These are phyloP conservation scores for Drosophila mauritiana DNA, from an alignment of 1,140 invertebrate species.

Conservation along the genomic window DNA sequence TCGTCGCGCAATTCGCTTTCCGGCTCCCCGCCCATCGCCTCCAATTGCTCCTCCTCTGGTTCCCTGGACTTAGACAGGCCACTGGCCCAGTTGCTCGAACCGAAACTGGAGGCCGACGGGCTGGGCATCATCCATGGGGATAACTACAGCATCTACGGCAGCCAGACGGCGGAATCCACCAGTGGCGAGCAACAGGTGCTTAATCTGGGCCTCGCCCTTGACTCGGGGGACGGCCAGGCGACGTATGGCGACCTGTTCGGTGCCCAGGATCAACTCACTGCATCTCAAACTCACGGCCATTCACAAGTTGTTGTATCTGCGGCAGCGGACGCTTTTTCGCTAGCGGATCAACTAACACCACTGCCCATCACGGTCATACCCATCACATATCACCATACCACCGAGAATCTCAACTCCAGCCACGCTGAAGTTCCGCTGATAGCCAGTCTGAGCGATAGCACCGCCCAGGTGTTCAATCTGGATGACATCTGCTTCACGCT, in stretches of 20 bases:
- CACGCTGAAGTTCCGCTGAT: constrained; percentile 35
- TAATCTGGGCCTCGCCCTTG: constrained; percentile 66
- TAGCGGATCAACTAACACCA: constrained; percentile 20
- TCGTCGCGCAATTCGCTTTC: constrained; percentile 71
- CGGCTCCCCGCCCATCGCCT: constrained; percentile 58
- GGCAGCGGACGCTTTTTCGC: constrained; percentile 30
- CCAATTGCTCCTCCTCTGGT: constrained; percentile 46
- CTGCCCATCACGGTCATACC: constrained; percentile 54
- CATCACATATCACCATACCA: constrained; percentile 43
- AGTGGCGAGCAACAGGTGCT: constrained; percentile 81
- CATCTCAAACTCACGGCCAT: constrained; percentile 25
- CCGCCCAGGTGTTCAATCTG: constrained; percentile 58
- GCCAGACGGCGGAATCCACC: constrained; percentile 27
- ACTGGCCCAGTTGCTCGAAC: constrained; percentile 46
- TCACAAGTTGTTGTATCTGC: constrained; percentile 1
- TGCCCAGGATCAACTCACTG: constrained; percentile 17
- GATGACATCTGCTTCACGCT: constrained; percentile 79
- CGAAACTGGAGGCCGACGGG: constrained; percentile 40
- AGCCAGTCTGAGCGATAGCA: constrained; percentile 42
- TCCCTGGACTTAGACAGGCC: constrained; percentile 40
- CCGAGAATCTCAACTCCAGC: constrained; percentile 19
- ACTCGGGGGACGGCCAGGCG: constrained; percentile 38
- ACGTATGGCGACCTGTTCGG: constrained; percentile 44
- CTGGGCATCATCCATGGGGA: constrained; percentile 27
- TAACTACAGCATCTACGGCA: constrained; percentile 50